These are phyloP conservation scores for Pardalotus punctatus DNA, from an alignment of 2,113 vertebrate genomes.

Conservation along the genomic window DNA sequence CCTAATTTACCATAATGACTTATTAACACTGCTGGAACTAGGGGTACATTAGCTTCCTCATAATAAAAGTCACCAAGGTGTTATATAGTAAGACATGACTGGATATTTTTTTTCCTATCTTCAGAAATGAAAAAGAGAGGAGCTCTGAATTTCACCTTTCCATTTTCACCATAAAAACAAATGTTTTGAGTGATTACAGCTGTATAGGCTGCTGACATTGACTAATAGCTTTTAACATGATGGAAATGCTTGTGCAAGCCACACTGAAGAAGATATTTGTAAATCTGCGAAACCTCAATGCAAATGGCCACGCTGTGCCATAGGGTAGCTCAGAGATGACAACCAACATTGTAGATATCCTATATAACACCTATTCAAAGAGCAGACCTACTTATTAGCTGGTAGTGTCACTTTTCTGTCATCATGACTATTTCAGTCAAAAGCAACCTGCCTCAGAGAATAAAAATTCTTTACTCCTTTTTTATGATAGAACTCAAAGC, in stretches of 20 bases:
- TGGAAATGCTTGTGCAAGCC: not conserved
- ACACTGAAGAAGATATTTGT: not conserved
- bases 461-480: not conserved
- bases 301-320: not conserved
- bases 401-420: not conserved
- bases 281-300: not conserved
- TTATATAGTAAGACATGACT: not conserved
- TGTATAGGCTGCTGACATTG: not conserved
- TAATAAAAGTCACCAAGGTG: not conserved
- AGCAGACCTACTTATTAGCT: not conserved
- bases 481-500: not conserved
- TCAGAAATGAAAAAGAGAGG: not conserved
- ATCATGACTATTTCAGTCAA: not conserved
- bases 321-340: not conserved
- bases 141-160: not conserved
- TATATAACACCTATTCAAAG: not conserved
- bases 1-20: constrained; percentile 47
- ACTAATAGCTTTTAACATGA: not conserved
- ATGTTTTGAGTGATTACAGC: not conserved
- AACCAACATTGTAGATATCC: not conserved
- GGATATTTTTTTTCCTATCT: not conserved
- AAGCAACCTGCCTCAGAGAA: not conserved
- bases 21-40: not conserved
- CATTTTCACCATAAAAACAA: not conserved
- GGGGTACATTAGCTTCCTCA: not conserved